These are phyloP conservation scores for Excalfactoria chinensis DNA, from an alignment of 2,113 vertebrate species.

Conservation along the genomic window DNA sequence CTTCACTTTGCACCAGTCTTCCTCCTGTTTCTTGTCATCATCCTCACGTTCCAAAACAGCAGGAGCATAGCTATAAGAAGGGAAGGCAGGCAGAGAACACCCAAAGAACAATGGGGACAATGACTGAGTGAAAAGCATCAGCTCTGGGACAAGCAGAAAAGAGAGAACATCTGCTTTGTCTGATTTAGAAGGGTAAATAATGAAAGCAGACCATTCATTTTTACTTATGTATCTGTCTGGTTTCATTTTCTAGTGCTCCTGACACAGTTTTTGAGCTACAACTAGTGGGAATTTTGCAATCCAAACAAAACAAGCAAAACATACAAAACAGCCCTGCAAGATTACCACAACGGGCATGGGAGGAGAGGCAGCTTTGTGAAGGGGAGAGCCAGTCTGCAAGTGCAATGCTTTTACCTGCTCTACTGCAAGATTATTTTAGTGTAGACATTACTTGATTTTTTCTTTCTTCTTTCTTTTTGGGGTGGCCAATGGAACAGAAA, in stretches of 20 bases:
- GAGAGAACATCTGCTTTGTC: not conserved
- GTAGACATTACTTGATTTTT: not conserved
- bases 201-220: not conserved
- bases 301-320: conserved; percentile 20
- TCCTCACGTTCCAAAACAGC: not conserved
- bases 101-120: not conserved
- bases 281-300: not conserved
- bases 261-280: conserved; percentile 8
- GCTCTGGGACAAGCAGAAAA: not conserved
- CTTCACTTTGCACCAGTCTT: not conserved
- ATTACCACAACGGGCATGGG: not conserved
- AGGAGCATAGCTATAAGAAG: not conserved
- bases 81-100: not conserved
- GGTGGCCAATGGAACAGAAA: not conserved
- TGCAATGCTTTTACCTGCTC: not conserved
- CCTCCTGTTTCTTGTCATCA: not conserved
- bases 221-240: not conserved
- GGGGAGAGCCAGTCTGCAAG: not conserved
- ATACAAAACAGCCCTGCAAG: not conserved
- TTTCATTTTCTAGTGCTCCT: conserved; percentile 29
- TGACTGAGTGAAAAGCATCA: rapidly evolving
- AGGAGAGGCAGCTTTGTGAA: not conserved
- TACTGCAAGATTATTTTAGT: not conserved
- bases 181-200: not conserved
- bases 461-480: not conserved